Percentiles rank a stretch among this genome's conserved stretches.
phyloP scores from a whole-genome alignment of 53 echinoderm and acorn worm species.

The Paelopatides confundens region DNA sequence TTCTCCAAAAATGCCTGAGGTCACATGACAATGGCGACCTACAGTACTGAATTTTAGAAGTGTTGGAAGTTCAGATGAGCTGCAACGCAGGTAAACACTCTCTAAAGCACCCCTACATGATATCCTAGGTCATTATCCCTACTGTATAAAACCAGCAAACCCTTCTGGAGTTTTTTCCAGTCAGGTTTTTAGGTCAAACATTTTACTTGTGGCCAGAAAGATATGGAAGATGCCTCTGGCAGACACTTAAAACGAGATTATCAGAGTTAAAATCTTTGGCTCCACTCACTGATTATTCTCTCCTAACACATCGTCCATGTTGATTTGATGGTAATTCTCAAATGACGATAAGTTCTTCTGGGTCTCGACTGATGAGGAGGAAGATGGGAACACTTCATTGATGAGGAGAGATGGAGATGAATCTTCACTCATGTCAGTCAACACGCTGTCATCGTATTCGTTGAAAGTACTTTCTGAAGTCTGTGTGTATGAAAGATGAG shows the following conservation, averaged over 20 bases:
- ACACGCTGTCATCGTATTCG: constrained; percentile 96
- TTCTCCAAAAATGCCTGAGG: too few relatives aligned
- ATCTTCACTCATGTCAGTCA: constrained; percentile 97
- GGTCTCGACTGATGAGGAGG: not conserved
- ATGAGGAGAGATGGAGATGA: constrained; percentile 75
- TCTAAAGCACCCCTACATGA: too few relatives aligned
- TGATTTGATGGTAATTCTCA: not conserved
- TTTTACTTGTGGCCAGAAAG: too few relatives aligned
- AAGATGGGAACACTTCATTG: constrained; percentile 64
- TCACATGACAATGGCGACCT: too few relatives aligned
- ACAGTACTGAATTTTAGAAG: too few relatives aligned
- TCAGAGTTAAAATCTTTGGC: not conserved
- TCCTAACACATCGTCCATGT: not conserved
- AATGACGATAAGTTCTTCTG: not conserved
- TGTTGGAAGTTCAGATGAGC: too few relatives aligned
- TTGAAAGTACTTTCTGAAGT: constrained; percentile 97
- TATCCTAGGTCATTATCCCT: too few relatives aligned
- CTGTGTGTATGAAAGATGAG: constrained; percentile 59
- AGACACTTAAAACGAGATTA: not conserved
- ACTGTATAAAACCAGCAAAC: too few relatives aligned
- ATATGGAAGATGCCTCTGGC: not conserved
- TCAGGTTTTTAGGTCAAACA: not conserved
- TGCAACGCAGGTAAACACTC: too few relatives aligned
- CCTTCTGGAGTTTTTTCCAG: too few relatives aligned
- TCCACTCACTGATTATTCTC: constrained; percentile 22